A percentile compares a stretch with the other conserved stretches of the same genome.
Conservation (phyloP, 2,113 vertebrate genomes). For the Phrynosoma platyrhinos region DNA sequence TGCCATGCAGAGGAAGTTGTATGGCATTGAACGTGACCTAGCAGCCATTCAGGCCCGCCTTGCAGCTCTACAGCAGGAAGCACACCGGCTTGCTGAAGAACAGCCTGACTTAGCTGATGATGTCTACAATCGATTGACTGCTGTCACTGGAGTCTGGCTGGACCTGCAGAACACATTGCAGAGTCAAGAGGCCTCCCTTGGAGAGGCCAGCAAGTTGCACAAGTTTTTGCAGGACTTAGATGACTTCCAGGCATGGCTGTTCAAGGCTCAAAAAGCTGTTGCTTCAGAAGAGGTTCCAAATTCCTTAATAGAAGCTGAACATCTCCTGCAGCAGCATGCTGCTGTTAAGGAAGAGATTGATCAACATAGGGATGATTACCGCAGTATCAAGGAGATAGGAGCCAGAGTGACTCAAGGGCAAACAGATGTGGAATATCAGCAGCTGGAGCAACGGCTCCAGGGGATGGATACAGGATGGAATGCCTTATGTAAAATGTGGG, state of each 20-base stretch:
- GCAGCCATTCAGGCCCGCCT: constrained; percentile 85
- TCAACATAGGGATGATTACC: constrained; percentile 81
- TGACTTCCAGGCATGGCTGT: constrained; percentile 95
- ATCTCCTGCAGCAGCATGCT: constrained; percentile 84
- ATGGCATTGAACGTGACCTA: constrained; percentile 91
- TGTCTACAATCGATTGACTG: constrained; percentile 74
- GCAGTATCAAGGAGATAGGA: constrained; percentile 79
- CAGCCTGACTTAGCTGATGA: constrained; percentile 83
- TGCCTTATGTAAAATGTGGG: constrained; percentile 90
- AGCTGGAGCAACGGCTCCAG: constrained; percentile 86
- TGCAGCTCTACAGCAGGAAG: constrained; percentile 80
- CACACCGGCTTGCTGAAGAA: constrained; percentile 79
- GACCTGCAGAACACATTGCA: constrained; percentile 83
- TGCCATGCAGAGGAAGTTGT: constrained; percentile 93
- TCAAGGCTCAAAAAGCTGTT: constrained; percentile 88
- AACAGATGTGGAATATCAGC: constrained; percentile 89
- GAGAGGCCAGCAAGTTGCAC: constrained; percentile 94
- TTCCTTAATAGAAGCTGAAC: constrained; percentile 87
- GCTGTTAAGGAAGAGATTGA: constrained; percentile 82
- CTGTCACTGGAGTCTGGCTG: constrained; percentile 82
- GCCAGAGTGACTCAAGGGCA: constrained; percentile 82
- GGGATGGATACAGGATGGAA: constrained; percentile 88
- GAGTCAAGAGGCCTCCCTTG: constrained; percentile 85
- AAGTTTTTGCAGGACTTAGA: constrained; percentile 94
- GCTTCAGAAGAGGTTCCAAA: constrained; percentile 87